A percentile compares a stretch with the other conserved stretches of the same genome.
Evolutionary conservation across 2,888 invertebrate genomes (phyloP).

Genomic region (Papilio gigon): DNA sequence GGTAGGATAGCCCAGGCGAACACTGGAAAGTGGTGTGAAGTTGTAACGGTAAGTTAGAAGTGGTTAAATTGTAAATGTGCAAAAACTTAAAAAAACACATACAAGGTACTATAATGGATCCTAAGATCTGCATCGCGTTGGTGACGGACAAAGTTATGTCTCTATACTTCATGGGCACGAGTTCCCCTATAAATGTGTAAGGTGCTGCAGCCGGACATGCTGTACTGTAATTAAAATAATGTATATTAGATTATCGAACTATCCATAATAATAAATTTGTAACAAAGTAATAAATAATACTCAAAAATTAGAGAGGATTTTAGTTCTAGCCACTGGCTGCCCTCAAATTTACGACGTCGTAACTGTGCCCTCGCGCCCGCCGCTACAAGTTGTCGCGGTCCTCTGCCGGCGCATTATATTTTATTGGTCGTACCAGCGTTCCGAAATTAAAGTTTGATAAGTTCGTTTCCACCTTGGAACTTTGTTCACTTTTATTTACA

Average conservation of each 20-base stretch:
- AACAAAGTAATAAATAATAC: neutral
- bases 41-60: neutral
- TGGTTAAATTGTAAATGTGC: neutral
- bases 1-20: constrained; percentile 87
- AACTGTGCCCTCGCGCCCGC: constrained; percentile 12
- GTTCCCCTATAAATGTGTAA: constrained; percentile 75
- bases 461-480: constrained; percentile 22
- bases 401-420: constrained; percentile 20
- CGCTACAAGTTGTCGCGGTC: constrained; percentile 14
- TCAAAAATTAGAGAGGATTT: no score
- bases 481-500: constrained; percentile 9
- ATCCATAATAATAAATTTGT: neutral
- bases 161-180: constrained; percentile 66
- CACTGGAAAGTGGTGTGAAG: constrained; percentile 65
- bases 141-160: constrained; percentile 69
- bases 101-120: constrained; percentile 71
- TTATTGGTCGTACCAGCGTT: constrained; percentile 27
- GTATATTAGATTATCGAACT: neutral
- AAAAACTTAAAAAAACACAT: constrained; percentile 51
- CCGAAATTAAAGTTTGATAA: constrained; percentile 14
- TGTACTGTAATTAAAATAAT: constrained; percentile 60
- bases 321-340: neutral
- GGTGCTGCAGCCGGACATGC: constrained; percentile 74
- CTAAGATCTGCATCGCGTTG: constrained; percentile 72
- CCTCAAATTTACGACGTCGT: constrained; percentile 16